phyloP scores from a whole-genome alignment of 2,888 invertebrate genomes.

The Micoletzkya japonica region DNA sequence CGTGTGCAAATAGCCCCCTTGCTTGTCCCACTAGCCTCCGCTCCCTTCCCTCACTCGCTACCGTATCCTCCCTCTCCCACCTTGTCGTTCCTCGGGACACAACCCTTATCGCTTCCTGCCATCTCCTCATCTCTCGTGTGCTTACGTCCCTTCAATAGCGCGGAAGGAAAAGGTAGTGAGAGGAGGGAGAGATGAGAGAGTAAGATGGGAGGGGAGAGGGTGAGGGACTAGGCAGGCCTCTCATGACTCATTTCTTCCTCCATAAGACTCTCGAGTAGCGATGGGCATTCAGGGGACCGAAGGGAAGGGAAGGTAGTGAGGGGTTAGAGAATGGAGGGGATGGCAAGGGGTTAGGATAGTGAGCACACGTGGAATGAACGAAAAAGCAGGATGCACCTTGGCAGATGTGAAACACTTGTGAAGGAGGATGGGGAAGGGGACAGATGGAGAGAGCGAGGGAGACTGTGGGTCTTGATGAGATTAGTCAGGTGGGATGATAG shows the following conservation, averaged over 20 bases:
- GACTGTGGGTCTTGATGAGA: conserved; percentile 7
- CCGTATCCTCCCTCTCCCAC: background rate
- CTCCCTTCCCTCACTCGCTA: background rate
- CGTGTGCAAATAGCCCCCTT: too few species aligned
- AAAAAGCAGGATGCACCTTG: conserved; percentile 10
- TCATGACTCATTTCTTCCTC: too few species aligned
- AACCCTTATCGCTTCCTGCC: background rate
- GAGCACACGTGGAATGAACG: background rate
- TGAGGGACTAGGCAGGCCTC: conserved; percentile 12
- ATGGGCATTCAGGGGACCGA: background rate
- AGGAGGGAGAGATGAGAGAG: background rate
- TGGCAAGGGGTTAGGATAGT: background rate
- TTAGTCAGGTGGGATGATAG: conserved; percentile 23
- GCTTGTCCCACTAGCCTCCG: background rate
- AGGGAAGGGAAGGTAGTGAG: conserved; percentile 1
- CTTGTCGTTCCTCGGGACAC: background rate
- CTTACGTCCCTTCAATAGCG: conserved; percentile 21
- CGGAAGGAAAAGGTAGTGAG: conserved; percentile 20
- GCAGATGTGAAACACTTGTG: conserved; percentile 12
- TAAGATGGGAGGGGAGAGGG: background rate
- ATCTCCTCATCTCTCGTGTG: background rate
- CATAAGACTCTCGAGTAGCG: background rate
- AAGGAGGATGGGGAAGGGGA: background rate
- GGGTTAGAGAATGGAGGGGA: conserved; percentile 1
- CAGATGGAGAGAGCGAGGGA: background rate